Base-by-base conservation (phyloP, 2,113 vertebrate species). In the Phrynocephalus versicolor region DNA sequence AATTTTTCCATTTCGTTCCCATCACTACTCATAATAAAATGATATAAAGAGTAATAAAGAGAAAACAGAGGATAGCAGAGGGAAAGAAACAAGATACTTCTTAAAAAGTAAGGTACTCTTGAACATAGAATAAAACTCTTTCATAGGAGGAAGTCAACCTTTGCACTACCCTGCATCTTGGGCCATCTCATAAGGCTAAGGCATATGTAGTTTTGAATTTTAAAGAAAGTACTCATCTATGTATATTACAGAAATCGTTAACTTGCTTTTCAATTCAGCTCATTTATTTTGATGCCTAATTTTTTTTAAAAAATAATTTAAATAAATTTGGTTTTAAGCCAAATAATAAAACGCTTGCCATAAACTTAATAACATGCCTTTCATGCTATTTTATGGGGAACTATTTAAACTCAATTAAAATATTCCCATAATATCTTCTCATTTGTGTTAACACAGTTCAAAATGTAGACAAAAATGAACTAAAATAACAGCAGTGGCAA, bases 291-390 rank as follows among this genome's bases (percentile, higher is more conserved):
- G 78, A 85, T 85, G 15, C 67, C 75, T 74, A 88, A 55, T 77
- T 41, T 51, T 81, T 70, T 70, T n/a, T n/a, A n/a, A n/a, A 8
- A 65, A 90, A 82, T 0, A 89, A 21, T 86, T 87, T 69, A 33
- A 88, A 10, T n/a, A 64, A 71, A 72, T 82, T 89, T 90, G 65
- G 19, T 85, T 80, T 89, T 74, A 3, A 88, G 55, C 64, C 85
- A 93, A 91, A 90, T 78, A 88, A 87, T 82, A 89, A 89, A 14
- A 58, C 75, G 81, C 37, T 84, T 81, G 19, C 58, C 88, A 33
- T 45, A 81, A 82, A 76, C 19, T 65, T 70, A 87, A 51, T 51
- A 82, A 89, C 82, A 51, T 88, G 82, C 27, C 60, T 87, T 87
- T 85, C 71, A 76, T 35, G 83, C 79, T 30, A 73, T 81, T 92